These are phyloP conservation scores for Acomys russatus DNA, from an alignment of 2,797 vertebrate genomes.

Conservation along the genomic window DNA sequence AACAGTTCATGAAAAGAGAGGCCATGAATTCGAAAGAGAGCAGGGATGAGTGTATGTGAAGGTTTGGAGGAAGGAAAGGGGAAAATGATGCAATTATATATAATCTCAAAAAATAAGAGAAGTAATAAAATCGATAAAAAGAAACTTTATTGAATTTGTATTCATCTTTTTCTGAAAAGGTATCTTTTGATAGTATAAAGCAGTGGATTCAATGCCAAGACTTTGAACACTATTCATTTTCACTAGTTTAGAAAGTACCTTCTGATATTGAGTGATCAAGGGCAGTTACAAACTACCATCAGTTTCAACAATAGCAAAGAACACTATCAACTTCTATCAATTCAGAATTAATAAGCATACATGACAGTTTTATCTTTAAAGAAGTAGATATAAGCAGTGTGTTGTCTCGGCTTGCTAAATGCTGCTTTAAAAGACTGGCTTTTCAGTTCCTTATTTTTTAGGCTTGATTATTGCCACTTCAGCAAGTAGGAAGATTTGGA, in stretches of 20 bases:
- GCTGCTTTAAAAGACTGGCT: constrained; percentile 72
- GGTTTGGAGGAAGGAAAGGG: background rate
- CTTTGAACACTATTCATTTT: constrained; percentile 48
- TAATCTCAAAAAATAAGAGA: background rate
- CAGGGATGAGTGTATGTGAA: background rate
- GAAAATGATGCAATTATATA: background rate
- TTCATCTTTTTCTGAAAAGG: constrained; percentile 57
- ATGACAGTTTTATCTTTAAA: constrained; percentile 62
- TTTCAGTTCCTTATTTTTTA: constrained; percentile 70
- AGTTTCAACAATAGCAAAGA: constrained; percentile 51
- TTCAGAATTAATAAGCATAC: constrained; percentile 48
- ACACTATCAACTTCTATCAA: constrained; percentile 51
- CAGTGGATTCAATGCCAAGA: constrained; percentile 47
- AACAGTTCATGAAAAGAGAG: background rate
- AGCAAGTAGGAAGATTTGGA: constrained; percentile 77
- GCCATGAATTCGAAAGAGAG: background rate
- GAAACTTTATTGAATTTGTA: constrained; percentile 46
- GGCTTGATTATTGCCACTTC: constrained; percentile 77
- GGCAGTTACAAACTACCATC: constrained; percentile 70
- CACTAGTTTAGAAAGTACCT: constrained; percentile 61
- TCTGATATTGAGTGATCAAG: constrained; percentile 19
- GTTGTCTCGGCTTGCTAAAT: constrained; percentile 70
- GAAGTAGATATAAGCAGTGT: constrained; percentile 60
- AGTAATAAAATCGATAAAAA: background rate
- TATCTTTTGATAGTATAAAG: constrained; percentile 47